These are phyloP conservation scores for Pteropus alecto DNA, from an alignment of 2,113 vertebrate genomes.

Conservation along the genomic window DNA sequence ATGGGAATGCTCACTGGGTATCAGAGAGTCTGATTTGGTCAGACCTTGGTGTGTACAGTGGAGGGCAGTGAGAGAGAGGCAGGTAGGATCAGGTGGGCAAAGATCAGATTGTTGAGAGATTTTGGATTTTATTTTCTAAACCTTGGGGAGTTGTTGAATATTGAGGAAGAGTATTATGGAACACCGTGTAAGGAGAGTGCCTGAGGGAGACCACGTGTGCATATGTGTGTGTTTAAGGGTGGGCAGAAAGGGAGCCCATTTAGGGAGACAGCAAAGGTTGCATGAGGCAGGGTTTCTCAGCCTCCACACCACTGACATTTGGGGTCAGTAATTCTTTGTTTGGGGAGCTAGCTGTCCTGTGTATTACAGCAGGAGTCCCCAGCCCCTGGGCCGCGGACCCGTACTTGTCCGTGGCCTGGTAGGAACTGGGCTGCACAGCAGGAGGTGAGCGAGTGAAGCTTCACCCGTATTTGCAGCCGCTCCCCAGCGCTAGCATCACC, in stretches of 20 bases:
- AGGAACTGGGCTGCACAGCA: no score
- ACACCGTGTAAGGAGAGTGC: neutral
- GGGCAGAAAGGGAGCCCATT: no score
- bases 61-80: neutral
- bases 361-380: neutral
- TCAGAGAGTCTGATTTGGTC: neutral
- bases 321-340: neutral
- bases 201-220: neutral
- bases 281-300: neutral
- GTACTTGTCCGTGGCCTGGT: no score
- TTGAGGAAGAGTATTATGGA: neutral
- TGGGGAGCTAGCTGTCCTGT: neutral
- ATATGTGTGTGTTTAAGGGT: no score
- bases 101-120: neutral
- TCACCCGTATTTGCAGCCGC: no score
- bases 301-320: rapidly evolving
- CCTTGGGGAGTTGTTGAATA: neutral
- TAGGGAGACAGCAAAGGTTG: neutral
- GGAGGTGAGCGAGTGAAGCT: no score
- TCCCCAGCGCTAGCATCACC: no score
- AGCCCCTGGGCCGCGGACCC: no score
- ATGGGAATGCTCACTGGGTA: rapidly evolving
- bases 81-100: neutral
- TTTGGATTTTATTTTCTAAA: neutral
- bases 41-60: rapidly evolving